Evolutionary conservation across 2,113 vertebrate genomes (phyloP), one percentile per base, ranked within the genome.

Genomic region (Leptosomus discolor): DNA sequence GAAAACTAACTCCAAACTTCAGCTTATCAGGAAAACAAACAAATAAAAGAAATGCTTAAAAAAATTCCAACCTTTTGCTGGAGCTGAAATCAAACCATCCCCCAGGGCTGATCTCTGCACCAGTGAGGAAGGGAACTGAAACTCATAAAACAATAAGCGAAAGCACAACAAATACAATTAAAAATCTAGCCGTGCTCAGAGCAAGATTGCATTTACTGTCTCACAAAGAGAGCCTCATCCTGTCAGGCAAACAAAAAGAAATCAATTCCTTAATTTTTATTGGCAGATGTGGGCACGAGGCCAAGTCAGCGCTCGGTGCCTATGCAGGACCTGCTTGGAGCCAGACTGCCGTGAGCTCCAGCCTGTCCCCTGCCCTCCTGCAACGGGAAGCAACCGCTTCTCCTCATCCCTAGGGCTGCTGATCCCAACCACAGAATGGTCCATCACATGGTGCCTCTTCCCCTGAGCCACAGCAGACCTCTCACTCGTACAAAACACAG

Each of bases 241-340:
- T 98, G 94, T 96, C 97, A 97, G 95, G 97, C 97, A 98, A 97
- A 97, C 97, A 97, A 97, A 98, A 97, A 96, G 93, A 98, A 98
- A 98, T 98, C 98, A 98, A 98, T 98, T 98, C 97, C 98, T 98
- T 98, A 98, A 98, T 98, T 98, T 98, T 98, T 98, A 98, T 98
- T 98, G 98, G 94, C 97, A 98, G 96, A 78, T 89, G 17, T 78
- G 74, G 97, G 97, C 96, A 79, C 1, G 1, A 51, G 53, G 94
- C 98, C 98, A 98, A 98, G 85, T 15, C 78, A 76, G 82, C 0
- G 1, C 26, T 46, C 14, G 53, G 95, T 97, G 85, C 80, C 90
- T 80, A 30, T 0, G 1, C 27, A 3, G 73, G 36, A 64, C 65
- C 60, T 22, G 24, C 56, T n/a, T 73, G 77, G 91, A 94, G 96